Base-by-base conservation (phyloP, 2,113 vertebrate genomes). In the Syngnathus typhle region DNA sequence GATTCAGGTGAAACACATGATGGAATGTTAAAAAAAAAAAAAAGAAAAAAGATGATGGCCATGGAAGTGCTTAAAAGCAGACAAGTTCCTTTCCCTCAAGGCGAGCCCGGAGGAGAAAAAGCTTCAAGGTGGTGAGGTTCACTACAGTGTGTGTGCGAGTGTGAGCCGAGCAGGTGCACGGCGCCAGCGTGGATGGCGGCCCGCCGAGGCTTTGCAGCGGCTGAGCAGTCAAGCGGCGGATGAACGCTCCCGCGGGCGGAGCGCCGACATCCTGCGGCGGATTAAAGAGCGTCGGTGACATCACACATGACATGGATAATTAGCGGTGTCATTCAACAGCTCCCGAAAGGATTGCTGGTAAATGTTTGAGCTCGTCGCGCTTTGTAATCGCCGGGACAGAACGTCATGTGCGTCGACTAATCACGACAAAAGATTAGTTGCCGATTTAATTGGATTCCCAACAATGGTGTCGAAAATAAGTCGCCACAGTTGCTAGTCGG, bases 211-310 rank as follows among this genome's bases (percentile, higher is more conserved):
- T 60, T 38, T 38, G 36, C 4, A 4, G 19, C 59, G 59, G 2
- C 37, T 61, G 59, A 61, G 59, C 59, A 61, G 59, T 41, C 59
- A 21, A 41, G 59, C 59, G 59, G 59, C n/a, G 38, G 11, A 61
- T 39, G 10, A 39, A 41, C 19, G 59, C 59, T 41, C 59, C 59
- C 59, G 39, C 10, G 2, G 59, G 59, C 52, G 23, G 11, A 10
- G 21, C 21, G 52, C 23, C 27, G 52, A 55, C 52, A 23, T 55
- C 52, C 52, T 6, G 21, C 52, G 52, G 52, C 38, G 59, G 36
- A 61, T 61, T 61, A 61, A 61, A 61, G 18, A 7, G 38, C 38
- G 38, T 16, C 39, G 6, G 38, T 61, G 59, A 41, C 38, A 61
- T 41, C 38, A 61, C 19, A n/a, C 18, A 7, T 19, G n/a, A 61